Evolutionary conservation across 2,113 vertebrate genomes (phyloP), one percentile per base, ranked within the genome.

Genomic region (Nerophis lumbriciformis): DNA sequence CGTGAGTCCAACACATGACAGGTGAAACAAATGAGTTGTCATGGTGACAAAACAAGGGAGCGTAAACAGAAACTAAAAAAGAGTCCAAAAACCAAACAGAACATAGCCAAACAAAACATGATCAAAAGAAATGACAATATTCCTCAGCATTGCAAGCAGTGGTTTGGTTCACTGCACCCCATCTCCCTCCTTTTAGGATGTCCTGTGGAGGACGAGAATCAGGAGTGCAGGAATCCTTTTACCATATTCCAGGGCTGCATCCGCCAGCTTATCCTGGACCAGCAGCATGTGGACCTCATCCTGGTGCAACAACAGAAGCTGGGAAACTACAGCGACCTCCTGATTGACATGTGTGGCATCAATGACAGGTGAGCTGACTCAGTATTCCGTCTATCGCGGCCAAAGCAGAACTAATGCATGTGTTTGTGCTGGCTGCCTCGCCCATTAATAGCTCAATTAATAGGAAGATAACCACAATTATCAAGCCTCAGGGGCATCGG

Each of bases 261-360:
- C 94, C 85, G 85, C 50, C 91, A 89, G 45, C 86, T 98, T 72
- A 89, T 85, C 6, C 68, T 93, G 72, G 82, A 78, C 55, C 65
- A 79, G 39, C 87, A 79, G 28, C n/a, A 70, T 44, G 77, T 94
- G 57, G 92, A 98, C 65, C 87, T 97, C 55, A 94, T 94, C 77
- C 73, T 81, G 65, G 91, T 97, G 62, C 95, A 98, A 76, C 88
- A 92, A 62, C 92, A 90, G 13, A 14, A 84, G 49, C 67, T 93
- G 4, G 94, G 94, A 36, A 92, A 93, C 85, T 95, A 93, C 89
- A 95, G 92, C 72, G 87, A 93, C 71, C 88, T 98, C 68, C 94
- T 94, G 72, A 90, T 98, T 73, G 95, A 97, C 87, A 87, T 95
- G 47, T 98, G 96, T 77, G 94, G 93, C 14, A 95, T 98, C 75